Conservation (phyloP, 2,113 vertebrate genomes). For the Gavialis gangeticus region DNA sequence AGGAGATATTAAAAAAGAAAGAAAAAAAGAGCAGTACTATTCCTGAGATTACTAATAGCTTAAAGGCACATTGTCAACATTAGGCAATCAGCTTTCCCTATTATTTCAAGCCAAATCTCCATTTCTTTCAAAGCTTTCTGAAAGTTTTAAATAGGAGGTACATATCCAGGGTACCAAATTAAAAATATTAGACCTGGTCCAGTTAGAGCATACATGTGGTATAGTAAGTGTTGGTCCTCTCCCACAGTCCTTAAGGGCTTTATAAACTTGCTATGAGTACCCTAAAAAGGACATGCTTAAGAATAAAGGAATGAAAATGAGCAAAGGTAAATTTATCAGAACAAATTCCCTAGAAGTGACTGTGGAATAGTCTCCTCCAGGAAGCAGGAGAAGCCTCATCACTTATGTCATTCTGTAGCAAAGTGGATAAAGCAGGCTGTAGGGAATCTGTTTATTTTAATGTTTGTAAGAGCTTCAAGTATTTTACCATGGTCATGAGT, state of each 20-base stretch:
- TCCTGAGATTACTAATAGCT: neutral
- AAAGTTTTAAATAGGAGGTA: slow-evolving; percentile 27
- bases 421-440: slow-evolving; percentile 25
- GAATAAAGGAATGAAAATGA: slow-evolving; percentile 28
- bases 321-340: slow-evolving; percentile 49
- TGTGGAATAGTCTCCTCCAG: slow-evolving; percentile 33
- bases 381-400: neutral
- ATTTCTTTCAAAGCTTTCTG: slow-evolving; percentile 40
- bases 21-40: neutral
- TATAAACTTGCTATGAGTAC: slow-evolving; percentile 30
- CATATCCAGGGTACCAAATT: neutral
- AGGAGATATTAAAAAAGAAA: neutral
- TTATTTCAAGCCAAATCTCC: slow-evolving; percentile 26
- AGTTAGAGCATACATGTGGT: neutral
- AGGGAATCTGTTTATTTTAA: neutral
- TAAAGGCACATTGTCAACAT: neutral
- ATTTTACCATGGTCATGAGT: neutral
- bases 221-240: neutral
- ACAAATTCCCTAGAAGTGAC: slow-evolving; percentile 62
- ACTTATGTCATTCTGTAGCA: neutral
- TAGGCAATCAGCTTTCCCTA: slow-evolving; percentile 26
- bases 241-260: neutral
- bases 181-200: neutral
- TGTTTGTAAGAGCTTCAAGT: neutral
- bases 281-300: slow-evolving; percentile 20